Evolutionary conservation across 2,888 invertebrate species (phyloP).

Genomic region (Melanargia galathea): DNA sequence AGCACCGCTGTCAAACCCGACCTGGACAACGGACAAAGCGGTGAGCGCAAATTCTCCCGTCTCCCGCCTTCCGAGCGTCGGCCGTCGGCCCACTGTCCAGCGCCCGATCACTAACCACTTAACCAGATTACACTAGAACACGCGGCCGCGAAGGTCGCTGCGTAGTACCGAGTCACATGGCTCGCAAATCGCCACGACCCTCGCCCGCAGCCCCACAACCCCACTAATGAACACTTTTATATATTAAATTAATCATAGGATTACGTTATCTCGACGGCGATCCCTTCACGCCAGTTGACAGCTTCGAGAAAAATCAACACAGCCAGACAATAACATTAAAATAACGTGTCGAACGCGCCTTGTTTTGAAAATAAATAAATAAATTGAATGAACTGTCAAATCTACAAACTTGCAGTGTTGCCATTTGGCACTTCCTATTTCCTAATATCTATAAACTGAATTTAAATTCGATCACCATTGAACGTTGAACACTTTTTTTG

Average conservation of each 20-base stretch:
- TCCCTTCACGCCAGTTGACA: constrained; percentile 22
- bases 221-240: constrained; percentile 14
- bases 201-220: constrained; percentile 24
- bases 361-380: constrained; percentile 41
- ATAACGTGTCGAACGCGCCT: constrained; percentile 37
- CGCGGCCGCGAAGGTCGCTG: constrained; percentile 44
- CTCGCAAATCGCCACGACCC: constrained; percentile 30
- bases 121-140: constrained; percentile 51
- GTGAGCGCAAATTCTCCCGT: constrained; percentile 22
- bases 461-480: too few relatives aligned
- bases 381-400: background rate
- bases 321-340: constrained; percentile 18
- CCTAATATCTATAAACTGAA: too few relatives aligned
- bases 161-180: constrained; percentile 40
- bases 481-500: too few relatives aligned
- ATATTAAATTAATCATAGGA: constrained; percentile 36
- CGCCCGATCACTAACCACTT: constrained; percentile 41
- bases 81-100: constrained; percentile 22
- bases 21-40: constrained; percentile 33
- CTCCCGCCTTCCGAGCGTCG: constrained; percentile 38
- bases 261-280: constrained; percentile 28
- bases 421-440: background rate
- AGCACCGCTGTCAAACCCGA: constrained; percentile 29
- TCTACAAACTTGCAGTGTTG: background rate
- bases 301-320: constrained; percentile 23